Base-by-base conservation (phyloP, 2,113 vertebrate genomes). In the Heptranchias perlo region DNA sequence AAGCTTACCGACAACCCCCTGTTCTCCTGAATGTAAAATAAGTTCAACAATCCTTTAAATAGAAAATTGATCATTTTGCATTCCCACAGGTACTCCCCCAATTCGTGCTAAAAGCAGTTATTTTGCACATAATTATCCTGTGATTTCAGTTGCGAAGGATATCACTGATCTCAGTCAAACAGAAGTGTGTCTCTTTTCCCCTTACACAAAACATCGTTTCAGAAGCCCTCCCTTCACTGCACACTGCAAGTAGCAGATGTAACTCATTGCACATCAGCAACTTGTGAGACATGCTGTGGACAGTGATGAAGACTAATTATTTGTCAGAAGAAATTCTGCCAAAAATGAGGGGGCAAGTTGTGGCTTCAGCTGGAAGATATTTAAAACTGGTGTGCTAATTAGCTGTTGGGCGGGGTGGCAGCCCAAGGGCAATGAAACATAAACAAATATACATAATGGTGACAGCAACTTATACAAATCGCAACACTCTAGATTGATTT, bases 11-110 rank as follows among this genome's bases (percentile, higher is more conserved):
- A 1, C 4, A 91, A 35, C 31, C 25, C 52, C 16, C 49, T 92
- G 52, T 2, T 61, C 18, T 35, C 31, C 49, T 92, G 52, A 92
- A 65, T 39, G 8, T 31, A 28, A 69, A 49, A 49, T 69, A 89
- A 58, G 44, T 94, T 18, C 61, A 64, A n/a, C 18, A 94, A 23
- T 94, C n/a, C 65, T 94, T 62, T 95, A 95, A 95, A 67, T 49
- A 21, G 4, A 69, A 95, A 47, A 49, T 11, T 69, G 64, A 69
- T 69, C 62, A 67, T 65, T 65, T 69, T 69, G 39, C 39, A 69
- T 25, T 44, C 92, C 64, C 25, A 23, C 44, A 31, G 25, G 10
- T 47, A 49, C 69, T 95, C 49, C 23, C 86, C 44, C 52, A 69
- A n/a, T 95, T 47, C 11, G 21, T 6, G 23, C 25, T 44, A 49